phyloP scores from a whole-genome alignment of 2,888 invertebrate genomes.

The Lasioglossum villosulum region DNA sequence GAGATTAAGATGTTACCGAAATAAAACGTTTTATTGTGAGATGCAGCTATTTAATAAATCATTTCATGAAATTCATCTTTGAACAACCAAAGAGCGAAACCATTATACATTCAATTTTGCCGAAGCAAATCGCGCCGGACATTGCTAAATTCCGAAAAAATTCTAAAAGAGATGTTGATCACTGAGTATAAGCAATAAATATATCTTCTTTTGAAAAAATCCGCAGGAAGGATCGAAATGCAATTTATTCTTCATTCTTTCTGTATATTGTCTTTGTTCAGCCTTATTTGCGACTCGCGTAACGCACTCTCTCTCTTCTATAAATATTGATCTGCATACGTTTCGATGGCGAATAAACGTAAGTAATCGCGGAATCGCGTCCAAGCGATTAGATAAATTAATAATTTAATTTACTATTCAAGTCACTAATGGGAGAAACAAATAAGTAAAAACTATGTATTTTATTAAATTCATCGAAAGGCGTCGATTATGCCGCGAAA shows the following conservation, averaged over 20 bases:
- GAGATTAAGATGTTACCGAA: neutral
- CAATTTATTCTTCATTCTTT: neutral
- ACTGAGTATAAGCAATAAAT: neutral
- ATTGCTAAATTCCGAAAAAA: neutral
- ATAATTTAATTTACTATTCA: neutral
- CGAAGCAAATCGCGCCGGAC: neutral
- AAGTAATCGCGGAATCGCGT: neutral
- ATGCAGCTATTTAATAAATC: neutral
- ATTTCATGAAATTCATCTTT: neutral
- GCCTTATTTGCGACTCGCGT: neutral
- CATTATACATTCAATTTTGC: neutral
- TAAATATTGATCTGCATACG: neutral
- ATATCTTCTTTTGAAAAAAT: neutral
- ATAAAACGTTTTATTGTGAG: neutral
- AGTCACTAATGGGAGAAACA: neutral
- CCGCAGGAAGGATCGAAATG: neutral
- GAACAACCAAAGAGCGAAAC: neutral
- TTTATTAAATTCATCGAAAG: neutral
- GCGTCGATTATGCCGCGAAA: neutral
- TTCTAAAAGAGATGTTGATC: constrained; percentile 1
- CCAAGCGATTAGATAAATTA: neutral
- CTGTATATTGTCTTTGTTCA: neutral
- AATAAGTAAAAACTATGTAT: constrained; percentile 5
- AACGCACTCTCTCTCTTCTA: neutral
- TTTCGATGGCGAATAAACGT: neutral